Evolutionary conservation across 2,888 invertebrate species (phyloP).

Genomic region (Dinocampus coccinellae): DNA sequence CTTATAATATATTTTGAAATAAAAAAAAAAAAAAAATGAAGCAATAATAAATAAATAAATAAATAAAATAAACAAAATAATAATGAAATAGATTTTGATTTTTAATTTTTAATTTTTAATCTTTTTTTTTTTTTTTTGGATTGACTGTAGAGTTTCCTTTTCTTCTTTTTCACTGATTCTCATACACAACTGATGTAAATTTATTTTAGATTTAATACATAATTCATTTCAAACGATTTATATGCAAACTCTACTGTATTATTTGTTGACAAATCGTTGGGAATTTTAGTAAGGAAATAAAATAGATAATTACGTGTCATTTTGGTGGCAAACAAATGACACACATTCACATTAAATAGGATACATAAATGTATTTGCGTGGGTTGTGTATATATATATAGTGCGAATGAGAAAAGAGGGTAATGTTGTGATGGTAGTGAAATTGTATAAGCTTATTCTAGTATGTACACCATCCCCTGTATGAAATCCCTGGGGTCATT

Average conservation of each 20-base stretch:
- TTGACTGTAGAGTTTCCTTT: too few species aligned
- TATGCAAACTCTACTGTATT: background rate
- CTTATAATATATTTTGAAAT: too few species aligned
- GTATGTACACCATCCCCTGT: slow-evolving; percentile 11
- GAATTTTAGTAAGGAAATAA: slow-evolving; percentile 12
- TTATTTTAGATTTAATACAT: too few species aligned
- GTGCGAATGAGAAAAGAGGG: background rate
- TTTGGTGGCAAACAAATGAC: slow-evolving; percentile 20
- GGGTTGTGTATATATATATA: background rate
- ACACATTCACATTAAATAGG: slow-evolving; percentile 20
- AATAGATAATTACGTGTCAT: slow-evolving; percentile 22
- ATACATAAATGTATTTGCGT: slow-evolving; percentile 17
- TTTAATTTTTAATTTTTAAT: too few species aligned
- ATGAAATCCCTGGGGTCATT: slow-evolving; percentile 29
- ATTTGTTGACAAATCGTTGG: background rate
- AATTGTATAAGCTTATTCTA: slow-evolving; percentile 4
- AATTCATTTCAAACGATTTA: background rate
- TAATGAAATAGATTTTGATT: too few species aligned
- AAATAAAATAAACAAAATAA: too few species aligned
- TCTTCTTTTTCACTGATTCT: too few species aligned
- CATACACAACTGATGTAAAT: too few species aligned
- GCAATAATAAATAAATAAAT: too few species aligned
- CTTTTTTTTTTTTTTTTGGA: too few species aligned
- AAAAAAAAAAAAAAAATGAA: too few species aligned
- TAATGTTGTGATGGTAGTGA: background rate